These are phyloP conservation scores for Oryzias javanicus DNA, from an alignment of 2,113 vertebrate species.

Conservation along the genomic window DNA sequence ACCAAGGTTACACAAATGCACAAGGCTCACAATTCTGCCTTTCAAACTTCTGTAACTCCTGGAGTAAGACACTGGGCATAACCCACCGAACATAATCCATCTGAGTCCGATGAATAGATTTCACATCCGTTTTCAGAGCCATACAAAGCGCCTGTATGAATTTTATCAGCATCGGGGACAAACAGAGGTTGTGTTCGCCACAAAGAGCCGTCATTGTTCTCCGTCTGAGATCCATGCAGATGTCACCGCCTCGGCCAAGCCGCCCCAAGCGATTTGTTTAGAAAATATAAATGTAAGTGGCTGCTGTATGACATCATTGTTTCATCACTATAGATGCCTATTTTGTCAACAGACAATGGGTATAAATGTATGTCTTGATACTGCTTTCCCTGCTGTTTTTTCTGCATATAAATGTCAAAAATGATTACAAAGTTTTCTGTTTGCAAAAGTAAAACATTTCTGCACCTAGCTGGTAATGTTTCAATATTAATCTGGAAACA, in stretches of 20 bases:
- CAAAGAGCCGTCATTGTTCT: slow-evolving; percentile 75
- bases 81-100: slow-evolving; percentile 61
- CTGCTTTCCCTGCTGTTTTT: slow-evolving; percentile 43
- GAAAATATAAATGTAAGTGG: slow-evolving; percentile 69
- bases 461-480: not conserved
- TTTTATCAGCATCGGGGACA: slow-evolving; percentile 76
- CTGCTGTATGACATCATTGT: slow-evolving; percentile 70
- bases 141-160: slow-evolving; percentile 71
- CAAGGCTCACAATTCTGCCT: slow-evolving; percentile 41
- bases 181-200: slow-evolving; percentile 67
- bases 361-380: slow-evolving; percentile 66
- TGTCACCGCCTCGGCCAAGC: slow-evolving; percentile 65
- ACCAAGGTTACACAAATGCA: slow-evolving; percentile 45
- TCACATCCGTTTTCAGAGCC: slow-evolving; percentile 64
- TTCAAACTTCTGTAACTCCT: slow-evolving; percentile 59
- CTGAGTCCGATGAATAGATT: slow-evolving; percentile 72
- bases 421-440: not conserved
- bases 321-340: slow-evolving; percentile 57
- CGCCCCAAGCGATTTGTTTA: slow-evolving; percentile 52
- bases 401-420: slow-evolving; percentile 7
- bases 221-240: slow-evolving; percentile 61
- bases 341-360: slow-evolving; percentile 66
- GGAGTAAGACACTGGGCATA: slow-evolving; percentile 55
- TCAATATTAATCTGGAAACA: slow-evolving; percentile 31
- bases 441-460: not conserved